Evolutionary conservation across 2,113 vertebrate genomes (phyloP).

Genomic region (Rhineura floridana): DNA sequence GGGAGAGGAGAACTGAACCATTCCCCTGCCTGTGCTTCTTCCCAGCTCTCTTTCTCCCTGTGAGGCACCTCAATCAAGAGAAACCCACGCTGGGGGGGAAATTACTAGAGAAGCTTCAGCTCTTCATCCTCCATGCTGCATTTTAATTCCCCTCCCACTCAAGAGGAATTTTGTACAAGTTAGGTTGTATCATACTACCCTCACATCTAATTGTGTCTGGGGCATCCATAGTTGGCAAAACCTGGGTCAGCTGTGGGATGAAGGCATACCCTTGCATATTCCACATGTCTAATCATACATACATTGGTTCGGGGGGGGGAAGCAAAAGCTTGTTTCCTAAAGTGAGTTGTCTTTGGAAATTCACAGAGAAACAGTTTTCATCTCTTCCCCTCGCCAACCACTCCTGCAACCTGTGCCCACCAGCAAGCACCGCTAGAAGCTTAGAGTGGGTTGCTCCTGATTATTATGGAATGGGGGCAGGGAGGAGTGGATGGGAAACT

Average conservation of each 20-base stretch:
- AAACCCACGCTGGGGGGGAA: neutral
- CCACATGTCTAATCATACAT: neutral
- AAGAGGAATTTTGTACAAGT: neutral
- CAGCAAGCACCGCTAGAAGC: too few species aligned
- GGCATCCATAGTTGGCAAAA: neutral
- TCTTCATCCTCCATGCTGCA: neutral
- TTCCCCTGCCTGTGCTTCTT: neutral
- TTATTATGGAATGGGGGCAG: too few species aligned
- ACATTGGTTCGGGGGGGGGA: neutral
- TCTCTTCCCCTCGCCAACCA: too few species aligned
- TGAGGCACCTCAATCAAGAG: neutral
- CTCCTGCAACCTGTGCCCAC: too few species aligned
- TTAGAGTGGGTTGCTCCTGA: too few species aligned
- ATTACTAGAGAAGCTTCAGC: neutral
- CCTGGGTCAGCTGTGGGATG: neutral
- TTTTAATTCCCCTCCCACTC: neutral
- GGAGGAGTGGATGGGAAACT: too few species aligned
- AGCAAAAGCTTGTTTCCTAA: too few species aligned
- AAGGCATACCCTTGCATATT: neutral
- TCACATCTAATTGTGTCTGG: neutral
- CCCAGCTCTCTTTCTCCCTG: neutral
- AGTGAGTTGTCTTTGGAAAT: too few species aligned
- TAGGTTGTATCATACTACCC: neutral
- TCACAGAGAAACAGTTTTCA: too few species aligned
- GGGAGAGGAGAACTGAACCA: neutral